Percentiles rank a stretch among this genome's conserved stretches.
These are phyloP conservation scores for Ramphastos sulfuratus DNA, from an alignment of 2,113 vertebrate genomes.

Conservation along the genomic window DNA sequence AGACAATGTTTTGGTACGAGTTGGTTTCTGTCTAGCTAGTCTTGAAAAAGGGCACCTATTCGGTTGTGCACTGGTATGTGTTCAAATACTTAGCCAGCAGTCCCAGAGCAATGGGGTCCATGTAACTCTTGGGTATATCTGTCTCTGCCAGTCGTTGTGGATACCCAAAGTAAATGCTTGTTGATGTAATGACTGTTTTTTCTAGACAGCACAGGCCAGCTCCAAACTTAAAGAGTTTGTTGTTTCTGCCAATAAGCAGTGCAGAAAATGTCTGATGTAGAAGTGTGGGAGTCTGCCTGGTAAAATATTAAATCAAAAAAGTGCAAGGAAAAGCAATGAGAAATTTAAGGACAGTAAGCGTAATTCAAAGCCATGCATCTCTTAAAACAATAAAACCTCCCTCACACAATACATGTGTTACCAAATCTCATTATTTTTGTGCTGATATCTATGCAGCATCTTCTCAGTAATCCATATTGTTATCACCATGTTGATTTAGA, in stretches of 20 bases:
- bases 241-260: neutral
- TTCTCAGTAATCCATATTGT: slow-evolving; percentile 3
- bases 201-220: neutral
- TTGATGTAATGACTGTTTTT: neutral
- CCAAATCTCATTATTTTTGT: neutral
- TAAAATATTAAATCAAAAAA: neutral
- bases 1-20: neutral
- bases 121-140: neutral
- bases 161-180: neutral
- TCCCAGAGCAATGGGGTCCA: neutral
- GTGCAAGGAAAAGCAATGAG: neutral
- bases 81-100: neutral
- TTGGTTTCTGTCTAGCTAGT: neutral
- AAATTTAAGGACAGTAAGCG: neutral
- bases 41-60: neutral
- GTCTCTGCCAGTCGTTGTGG: neutral
- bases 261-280: neutral
- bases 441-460: neutral
- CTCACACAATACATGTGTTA: neutral
- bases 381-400: slow-evolving; percentile 28
- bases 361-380: neutral
- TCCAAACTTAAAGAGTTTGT: neutral
- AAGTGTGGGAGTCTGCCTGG: neutral
- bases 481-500: neutral
- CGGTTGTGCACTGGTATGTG: neutral